These are phyloP conservation scores for Rousettus leschenaultii DNA, from an alignment of 2,113 vertebrate genomes.

Conservation along the genomic window DNA sequence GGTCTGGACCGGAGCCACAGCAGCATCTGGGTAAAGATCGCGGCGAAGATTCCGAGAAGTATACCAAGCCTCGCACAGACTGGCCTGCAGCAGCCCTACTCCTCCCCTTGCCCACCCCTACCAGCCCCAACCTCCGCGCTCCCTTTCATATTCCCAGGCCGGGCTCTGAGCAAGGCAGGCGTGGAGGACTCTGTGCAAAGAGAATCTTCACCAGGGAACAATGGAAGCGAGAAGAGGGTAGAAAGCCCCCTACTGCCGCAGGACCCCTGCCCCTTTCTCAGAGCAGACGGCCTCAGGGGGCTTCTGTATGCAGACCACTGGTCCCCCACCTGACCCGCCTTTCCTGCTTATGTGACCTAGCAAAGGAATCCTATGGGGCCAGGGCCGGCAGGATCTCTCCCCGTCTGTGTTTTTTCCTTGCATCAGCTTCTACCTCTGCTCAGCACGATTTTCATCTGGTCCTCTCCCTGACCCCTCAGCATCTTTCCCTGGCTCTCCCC, in stretches of 20 bases:
- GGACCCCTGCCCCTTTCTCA: neutral
- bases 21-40: neutral
- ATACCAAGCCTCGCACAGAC: neutral
- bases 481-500: neutral
- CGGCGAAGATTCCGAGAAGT: neutral
- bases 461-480: neutral
- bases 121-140: neutral
- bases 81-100: neutral
- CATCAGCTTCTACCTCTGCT: neutral
- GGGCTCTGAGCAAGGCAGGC: neutral
- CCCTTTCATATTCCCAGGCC: neutral
- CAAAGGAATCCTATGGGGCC: neutral
- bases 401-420: neutral
- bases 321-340: neutral
- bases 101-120: neutral
- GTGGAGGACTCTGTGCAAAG: neutral
- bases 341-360: constrained; percentile 46
- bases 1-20: neutral
- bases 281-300: neutral
- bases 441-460: neutral
- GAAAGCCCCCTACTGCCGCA: neutral
- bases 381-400: neutral
- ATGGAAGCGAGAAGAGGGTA: neutral
- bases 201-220: neutral
- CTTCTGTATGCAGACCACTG: neutral